Base-by-base conservation (phyloP, 2,888 invertebrate species). In the Gari tellinella region DNA sequence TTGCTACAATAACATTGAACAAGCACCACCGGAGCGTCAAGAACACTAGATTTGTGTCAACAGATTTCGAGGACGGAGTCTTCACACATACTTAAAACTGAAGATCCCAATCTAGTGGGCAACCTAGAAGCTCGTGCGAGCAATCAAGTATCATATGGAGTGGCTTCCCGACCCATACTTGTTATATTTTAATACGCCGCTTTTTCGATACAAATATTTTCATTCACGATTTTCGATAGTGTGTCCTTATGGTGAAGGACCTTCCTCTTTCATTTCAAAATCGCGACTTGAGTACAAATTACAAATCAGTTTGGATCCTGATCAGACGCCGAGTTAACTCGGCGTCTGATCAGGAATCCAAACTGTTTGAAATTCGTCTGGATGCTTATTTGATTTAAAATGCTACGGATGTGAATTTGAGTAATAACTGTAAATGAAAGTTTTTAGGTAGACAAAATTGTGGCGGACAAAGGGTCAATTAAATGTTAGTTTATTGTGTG, bases 1-100 rank as follows among this genome's bases (percentile, higher is more conserved):
- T 31, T 31, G 31, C 10, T 31, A 31, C 31, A 31, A 31, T 31
- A 31, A 31, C 31, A 31, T 31, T 31, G 31, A 31, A 31, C 31
- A 31, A 31, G 31, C 5, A 31, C 31, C 31, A 10, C 31, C 10
- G 31, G 31, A 31, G 31, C 31, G 4, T 31, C 31, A 31, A 31
- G 31, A 31, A 31, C 66, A 62, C 69, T 72, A 78, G 78, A 70
- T 73, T 70, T 74, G 46, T 78, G 78, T 73, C 69, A 78, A 78
- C 40, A 78, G 3, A n/a, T 19, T 7, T 65, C 48, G 61, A 69
- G 69, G 25, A 53, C 57, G 19, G 17, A 56, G 46, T 66, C 73
- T 78, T 78, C 78, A 67, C 73, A 70, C 63, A 69, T 74, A 74
- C 78, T 78, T 69, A 43, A 74, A 43, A 46, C 37, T 70, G 53